Conservation (phyloP, 2,797 vertebrate genomes). For the Podargus strigoides region DNA sequence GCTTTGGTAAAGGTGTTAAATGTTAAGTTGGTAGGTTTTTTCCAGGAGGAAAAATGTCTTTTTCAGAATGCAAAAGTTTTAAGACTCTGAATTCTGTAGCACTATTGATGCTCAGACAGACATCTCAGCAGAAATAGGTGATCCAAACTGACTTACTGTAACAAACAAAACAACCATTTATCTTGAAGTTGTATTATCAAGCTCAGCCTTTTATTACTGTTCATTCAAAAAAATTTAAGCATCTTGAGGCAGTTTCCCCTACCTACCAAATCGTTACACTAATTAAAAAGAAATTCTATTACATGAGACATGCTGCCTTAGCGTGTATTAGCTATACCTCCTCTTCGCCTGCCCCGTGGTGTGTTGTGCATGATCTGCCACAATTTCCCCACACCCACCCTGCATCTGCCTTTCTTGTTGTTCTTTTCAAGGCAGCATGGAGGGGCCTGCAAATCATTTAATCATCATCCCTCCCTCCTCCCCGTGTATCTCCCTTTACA, state of each 20-base stretch:
- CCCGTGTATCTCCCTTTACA: neutral
- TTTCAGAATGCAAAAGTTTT: neutral
- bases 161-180: neutral
- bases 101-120: neutral
- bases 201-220: neutral
- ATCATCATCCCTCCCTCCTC: neutral
- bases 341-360: neutral
- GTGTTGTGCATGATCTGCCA: neutral
- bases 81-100: neutral
- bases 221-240: neutral
- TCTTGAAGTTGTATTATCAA: neutral
- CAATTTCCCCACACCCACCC: neutral
- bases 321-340: rapidly evolving
- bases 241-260: neutral
- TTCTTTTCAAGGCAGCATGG: neutral
- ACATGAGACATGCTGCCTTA: neutral
- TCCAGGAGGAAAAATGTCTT: neutral
- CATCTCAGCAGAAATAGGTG: neutral
- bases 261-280: neutral
- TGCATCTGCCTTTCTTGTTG: neutral
- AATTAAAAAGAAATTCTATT: neutral
- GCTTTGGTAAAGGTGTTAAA: neutral
- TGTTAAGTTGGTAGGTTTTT: neutral
- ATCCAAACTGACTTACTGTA: neutral
- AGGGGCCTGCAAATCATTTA: neutral